These are phyloP conservation scores for Irena cyanogastra DNA, from an alignment of 2,113 vertebrate species.

Conservation along the genomic window DNA sequence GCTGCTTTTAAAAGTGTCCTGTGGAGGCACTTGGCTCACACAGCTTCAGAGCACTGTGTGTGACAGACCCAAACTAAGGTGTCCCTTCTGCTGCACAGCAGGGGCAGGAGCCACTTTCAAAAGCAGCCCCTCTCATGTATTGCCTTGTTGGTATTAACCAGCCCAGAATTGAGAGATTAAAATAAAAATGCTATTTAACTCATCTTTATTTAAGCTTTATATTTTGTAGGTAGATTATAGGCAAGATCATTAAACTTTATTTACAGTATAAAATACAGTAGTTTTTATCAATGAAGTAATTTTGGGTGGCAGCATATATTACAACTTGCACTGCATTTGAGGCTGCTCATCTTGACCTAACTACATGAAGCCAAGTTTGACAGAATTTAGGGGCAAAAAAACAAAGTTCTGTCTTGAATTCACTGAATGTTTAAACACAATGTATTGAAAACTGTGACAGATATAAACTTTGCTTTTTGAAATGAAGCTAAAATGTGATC, in stretches of 20 bases:
- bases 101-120: neutral
- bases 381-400: slow-evolving; percentile 45
- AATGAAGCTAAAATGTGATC: neutral
- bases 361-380: slow-evolving; percentile 48
- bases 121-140: neutral
- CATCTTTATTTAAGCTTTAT: slow-evolving; percentile 65
- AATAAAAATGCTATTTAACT: slow-evolving; percentile 51
- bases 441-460: neutral
- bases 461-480: neutral
- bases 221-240: slow-evolving; percentile 58
- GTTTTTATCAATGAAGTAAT: slow-evolving; percentile 13
- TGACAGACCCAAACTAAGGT: neutral
- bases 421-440: neutral
- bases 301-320: slow-evolving; percentile 43
- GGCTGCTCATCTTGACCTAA: slow-evolving; percentile 19
- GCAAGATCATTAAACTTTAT: slow-evolving; percentile 65
- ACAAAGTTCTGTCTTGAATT: neutral
- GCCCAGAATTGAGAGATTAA: slow-evolving; percentile 41
- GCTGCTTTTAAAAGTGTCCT: neutral
- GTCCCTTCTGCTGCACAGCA: accelerated
- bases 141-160: neutral
- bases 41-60: no score
- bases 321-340: slow-evolving; percentile 34
- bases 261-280: slow-evolving; percentile 65
- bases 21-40: neutral